Evolutionary conservation across 2,797 vertebrate genomes (phyloP), one percentile per base, ranked within the genome.

Genomic region (Brachymystax lenok): DNA sequence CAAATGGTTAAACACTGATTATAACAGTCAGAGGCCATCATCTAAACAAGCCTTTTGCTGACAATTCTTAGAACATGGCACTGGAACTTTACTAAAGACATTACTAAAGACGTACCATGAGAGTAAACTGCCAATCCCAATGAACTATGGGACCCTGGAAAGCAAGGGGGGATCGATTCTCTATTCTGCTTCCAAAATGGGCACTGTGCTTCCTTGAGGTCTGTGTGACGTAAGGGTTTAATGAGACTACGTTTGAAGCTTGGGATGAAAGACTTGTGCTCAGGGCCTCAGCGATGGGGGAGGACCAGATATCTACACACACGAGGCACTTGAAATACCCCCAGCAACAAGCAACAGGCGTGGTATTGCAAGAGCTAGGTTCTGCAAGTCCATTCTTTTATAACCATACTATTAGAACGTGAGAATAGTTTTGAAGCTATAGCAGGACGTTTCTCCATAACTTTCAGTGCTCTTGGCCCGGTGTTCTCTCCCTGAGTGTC

Each of bases 201-300:
- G 46, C 52, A 19, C 30, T 2, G 50, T 17, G 51, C 76, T 76
- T 74, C 33, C 63, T 76, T 67, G 13, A 73, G 73, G 56, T 77
- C 71, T 28, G 8, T 69, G 73, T 63, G 17, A 21, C 27, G 63
- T 66, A 24, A 13, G 13, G 21, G 13, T 69, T 46, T 80, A 71
- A 75, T 54, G 74, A 74, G 73, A 16, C 73, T 28, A 81, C 74
- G 79, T 80, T 83, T 81, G 73, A 83, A 76, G 77, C 81, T 68
- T 63, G 66, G 70, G 79, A 81, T 82, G 72, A 85, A 83, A 79
- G 74, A 7, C 28, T 64, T 71, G 27, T 68, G n/a, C 28, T 50
- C 21, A 13, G 52, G 50, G 17, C 19, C 33, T 77, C 6, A 69
- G 50, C 56, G 12, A 71, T 79, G 74, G 21, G 12, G 75, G 40